These are phyloP conservation scores for Phymastichus coffea DNA, from an alignment of 1,140 invertebrate genomes.

Conservation along the genomic window DNA sequence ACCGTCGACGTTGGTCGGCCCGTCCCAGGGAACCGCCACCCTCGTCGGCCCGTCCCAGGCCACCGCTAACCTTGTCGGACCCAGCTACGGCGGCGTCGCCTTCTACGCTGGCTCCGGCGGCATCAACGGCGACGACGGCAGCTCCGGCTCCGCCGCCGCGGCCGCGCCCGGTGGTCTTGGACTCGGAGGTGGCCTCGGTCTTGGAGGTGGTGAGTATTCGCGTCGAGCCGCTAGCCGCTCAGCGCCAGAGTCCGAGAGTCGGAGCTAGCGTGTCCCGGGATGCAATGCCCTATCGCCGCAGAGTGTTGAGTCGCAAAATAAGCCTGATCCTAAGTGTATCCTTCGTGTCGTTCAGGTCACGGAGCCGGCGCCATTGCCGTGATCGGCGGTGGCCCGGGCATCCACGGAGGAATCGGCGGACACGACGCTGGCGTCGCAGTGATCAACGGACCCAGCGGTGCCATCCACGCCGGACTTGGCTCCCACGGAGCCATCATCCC, in stretches of 20 bases:
- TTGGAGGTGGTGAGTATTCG: constrained; percentile 35
- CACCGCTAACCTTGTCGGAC: constrained; percentile 54
- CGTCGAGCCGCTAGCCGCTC: background rate
- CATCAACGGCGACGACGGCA: constrained; percentile 56
- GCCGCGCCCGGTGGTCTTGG: constrained; percentile 50
- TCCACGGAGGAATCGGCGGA: constrained; percentile 52
- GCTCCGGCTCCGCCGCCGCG: constrained; percentile 53
- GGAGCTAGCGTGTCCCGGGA: constrained; percentile 30
- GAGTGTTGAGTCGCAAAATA: background rate
- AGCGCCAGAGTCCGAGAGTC: background rate
- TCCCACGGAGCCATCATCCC: constrained; percentile 58
- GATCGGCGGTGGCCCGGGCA: constrained; percentile 50
- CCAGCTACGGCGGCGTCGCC: constrained; percentile 52
- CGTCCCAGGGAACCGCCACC: constrained; percentile 52
- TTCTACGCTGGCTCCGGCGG: constrained; percentile 54
- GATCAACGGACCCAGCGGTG: constrained; percentile 57
- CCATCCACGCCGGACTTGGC: constrained; percentile 57
- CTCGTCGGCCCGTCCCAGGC: constrained; percentile 52
- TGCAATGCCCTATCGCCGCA: background rate
- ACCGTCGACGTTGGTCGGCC: constrained; percentile 53
- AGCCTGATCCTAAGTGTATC: constrained; percentile 22
- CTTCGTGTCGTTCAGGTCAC: constrained; percentile 15
- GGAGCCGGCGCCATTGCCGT: constrained; percentile 53
- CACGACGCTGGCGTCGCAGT: constrained; percentile 57
- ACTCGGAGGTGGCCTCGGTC: background rate